A percentile compares a stretch with the other conserved stretches of the same genome.
phyloP scores from a whole-genome alignment of 2,113 vertebrate species.

The Girardinichthys multiradiatus region DNA sequence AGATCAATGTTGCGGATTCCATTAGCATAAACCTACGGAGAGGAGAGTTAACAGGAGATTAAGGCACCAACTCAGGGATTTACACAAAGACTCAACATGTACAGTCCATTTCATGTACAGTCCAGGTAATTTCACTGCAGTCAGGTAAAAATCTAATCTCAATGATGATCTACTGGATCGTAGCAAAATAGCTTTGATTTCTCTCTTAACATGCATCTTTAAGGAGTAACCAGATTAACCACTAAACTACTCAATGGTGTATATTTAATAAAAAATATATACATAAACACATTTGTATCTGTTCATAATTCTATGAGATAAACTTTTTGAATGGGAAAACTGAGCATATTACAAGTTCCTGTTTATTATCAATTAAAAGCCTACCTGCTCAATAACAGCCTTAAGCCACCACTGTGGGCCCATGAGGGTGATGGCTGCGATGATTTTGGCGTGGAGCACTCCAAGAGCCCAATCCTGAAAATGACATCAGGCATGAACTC shows the following conservation, averaged over 20 bases:
- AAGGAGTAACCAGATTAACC: too few species aligned
- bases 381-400: slow-evolving; percentile 96
- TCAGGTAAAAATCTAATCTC: too few species aligned
- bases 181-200: too few species aligned
- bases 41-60: not conserved
- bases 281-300: too few species aligned
- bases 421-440: slow-evolving; percentile 98
- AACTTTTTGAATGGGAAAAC: too few species aligned
- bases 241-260: too few species aligned
- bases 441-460: slow-evolving; percentile 99
- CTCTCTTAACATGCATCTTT: too few species aligned
- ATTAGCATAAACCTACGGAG: slow-evolving; percentile 91
- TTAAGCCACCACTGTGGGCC: slow-evolving; percentile 99
- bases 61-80: not conserved
- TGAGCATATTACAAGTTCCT: too few species aligned
- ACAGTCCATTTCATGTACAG: not conserved
- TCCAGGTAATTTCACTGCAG: too few species aligned
- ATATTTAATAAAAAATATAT: too few species aligned
- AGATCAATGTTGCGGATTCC: slow-evolving; percentile 98
- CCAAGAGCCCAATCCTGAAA: slow-evolving; percentile 97
- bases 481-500: slow-evolving; percentile 1
- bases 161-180: too few species aligned
- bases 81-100: not conserved
- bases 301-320: too few species aligned
- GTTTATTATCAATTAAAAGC: not conserved